Percentiles rank a stretch among this genome's conserved stretches.
Evolutionary conservation across 1,140 invertebrate genomes (phyloP).

Genomic region (Tetragnatha versicolor): DNA sequence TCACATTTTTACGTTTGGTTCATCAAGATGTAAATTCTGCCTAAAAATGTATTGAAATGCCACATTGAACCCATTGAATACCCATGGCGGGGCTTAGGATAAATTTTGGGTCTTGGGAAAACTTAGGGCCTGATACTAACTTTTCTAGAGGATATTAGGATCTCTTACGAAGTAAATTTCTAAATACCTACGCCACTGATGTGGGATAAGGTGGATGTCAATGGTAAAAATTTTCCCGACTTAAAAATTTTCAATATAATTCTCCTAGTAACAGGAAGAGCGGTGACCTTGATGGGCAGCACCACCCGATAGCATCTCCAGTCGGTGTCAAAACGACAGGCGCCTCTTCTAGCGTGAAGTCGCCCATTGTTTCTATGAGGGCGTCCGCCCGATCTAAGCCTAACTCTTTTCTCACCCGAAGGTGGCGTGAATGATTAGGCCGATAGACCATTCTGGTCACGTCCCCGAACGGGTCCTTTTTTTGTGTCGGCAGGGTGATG

Average conservation of each 20-base stretch:
- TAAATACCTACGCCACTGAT: too few species aligned
- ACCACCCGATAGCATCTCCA: not conserved
- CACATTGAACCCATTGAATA: too few species aligned
- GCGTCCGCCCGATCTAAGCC: not conserved
- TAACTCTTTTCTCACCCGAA: constrained; percentile 5
- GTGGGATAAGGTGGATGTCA: too few species aligned
- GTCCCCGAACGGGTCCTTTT: not conserved
- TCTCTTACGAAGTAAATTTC: too few species aligned
- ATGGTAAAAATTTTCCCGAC: not conserved
- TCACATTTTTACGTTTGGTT: too few species aligned
- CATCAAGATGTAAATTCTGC: too few species aligned
- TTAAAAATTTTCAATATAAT: not conserved
- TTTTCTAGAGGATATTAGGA: too few species aligned
- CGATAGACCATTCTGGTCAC: not conserved
- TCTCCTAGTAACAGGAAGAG: not conserved
- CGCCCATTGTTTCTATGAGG: not conserved
- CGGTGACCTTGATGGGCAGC: not conserved
- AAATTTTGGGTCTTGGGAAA: too few species aligned
- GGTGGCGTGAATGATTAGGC: constrained; percentile 17
- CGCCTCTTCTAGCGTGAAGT: not conserved
- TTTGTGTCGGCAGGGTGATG: too few species aligned
- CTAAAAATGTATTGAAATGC: too few species aligned
- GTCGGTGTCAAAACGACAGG: constrained; percentile 9
- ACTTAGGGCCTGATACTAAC: too few species aligned
- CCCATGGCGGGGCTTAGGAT: too few species aligned